Evolutionary conservation across 2,888 invertebrate species (phyloP).

Genomic region (Monopis laevigella): DNA sequence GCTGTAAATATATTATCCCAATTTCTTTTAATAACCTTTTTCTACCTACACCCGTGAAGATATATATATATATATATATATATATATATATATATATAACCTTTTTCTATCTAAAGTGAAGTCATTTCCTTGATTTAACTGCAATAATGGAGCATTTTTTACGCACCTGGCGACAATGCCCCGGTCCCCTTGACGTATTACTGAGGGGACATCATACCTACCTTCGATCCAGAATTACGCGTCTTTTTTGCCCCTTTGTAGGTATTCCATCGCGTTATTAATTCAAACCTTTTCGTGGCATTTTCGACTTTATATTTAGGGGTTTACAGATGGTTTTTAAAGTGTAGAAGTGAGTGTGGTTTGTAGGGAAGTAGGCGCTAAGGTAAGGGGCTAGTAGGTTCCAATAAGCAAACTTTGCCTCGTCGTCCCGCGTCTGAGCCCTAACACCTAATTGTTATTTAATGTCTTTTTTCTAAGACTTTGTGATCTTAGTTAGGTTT

Average conservation of each 20-base stretch:
- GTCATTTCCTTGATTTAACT: conserved; percentile 8
- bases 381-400: conserved; percentile 5
- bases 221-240: conserved; percentile 25
- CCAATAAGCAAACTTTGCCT: conserved; percentile 10
- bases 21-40: no score
- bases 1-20: no score
- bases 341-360: background rate
- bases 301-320: background rate
- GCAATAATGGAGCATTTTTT: conserved; percentile 34
- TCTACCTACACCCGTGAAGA: no score
- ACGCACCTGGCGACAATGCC: conserved; percentile 39
- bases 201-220: conserved; percentile 21
- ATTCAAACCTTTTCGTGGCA: background rate
- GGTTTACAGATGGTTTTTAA: background rate
- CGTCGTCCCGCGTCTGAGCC: conserved; percentile 9
- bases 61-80: no score
- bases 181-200: conserved; percentile 24
- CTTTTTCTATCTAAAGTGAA: no score
- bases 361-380: background rate
- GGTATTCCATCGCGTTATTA: background rate
- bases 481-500: conserved; percentile 3
- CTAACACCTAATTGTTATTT: conserved; percentile 11
- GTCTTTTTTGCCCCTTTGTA: conserved; percentile 24
- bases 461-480: conserved; percentile 11
- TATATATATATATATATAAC: no score